Evolutionary conservation across 2,113 vertebrate species (phyloP), one percentile per base, ranked within the genome.

Genomic region (Hyla sarda): DNA sequence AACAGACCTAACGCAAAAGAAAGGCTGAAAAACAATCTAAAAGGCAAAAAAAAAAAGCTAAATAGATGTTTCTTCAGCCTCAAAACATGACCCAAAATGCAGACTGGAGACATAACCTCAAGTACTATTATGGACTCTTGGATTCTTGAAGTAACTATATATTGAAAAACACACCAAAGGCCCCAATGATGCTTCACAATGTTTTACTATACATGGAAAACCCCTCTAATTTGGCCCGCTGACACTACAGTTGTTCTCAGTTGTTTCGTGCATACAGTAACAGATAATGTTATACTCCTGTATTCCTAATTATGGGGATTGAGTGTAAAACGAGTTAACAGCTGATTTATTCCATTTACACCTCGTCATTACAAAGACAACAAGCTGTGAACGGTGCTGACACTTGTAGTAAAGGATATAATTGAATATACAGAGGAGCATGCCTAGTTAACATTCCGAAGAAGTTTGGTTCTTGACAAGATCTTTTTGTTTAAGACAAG

Each of bases 331-430:
- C 48, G 23, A 37, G 32, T 58, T 79, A 58, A 30, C 32, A 60
- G 76, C 30, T 30, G 16, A 48, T 58, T 34, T 60, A 69, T 69
- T 78, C 58, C 47, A 85, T 47, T 75, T 52, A 78, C 32, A 85
- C 60, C 47, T 85, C 28, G 52, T 12, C 48, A 67, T 17, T 62
- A 60, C 25, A 67, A 84, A 84, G 47, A 41, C 21, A 74, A 30
- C 75, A 85, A 56, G 65, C 60, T 56, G 60, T 69, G 62, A 85
- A 79, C 21, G 30, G 30, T 47, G 65, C 41, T n/a, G 47, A 83
- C 45, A 69, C 28, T 62, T 25, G 45, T 65, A 71, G 67, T 41
- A 69, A 21, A 69, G 32, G 5, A 7, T 30, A 32, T 30, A 65
- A 65, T 65, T 65, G 13, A 41, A 71, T 41, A 14, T 41, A 41